Conservation (phyloP, 2,888 invertebrate genomes). For the Spicauda simplicius region DNA sequence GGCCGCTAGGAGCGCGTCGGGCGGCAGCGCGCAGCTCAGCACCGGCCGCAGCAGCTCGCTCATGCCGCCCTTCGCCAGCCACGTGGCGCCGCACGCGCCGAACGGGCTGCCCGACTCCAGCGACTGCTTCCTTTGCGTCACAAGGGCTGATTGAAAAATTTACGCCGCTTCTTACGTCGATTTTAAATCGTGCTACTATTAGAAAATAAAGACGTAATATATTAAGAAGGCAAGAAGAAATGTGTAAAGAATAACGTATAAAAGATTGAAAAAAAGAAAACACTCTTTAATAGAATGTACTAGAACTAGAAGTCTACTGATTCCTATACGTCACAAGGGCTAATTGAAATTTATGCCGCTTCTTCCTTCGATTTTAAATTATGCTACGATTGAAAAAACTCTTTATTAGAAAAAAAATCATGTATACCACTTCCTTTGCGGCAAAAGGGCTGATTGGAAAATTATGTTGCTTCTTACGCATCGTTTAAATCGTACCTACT, state of each 20-base stretch:
- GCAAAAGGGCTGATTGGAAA: too few species aligned
- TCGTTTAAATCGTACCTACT: too few species aligned
- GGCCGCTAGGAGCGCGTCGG: slow-evolving; percentile 93
- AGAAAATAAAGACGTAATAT: too few species aligned
- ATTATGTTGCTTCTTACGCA: too few species aligned
- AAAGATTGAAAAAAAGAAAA: too few species aligned
- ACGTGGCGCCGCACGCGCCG: slow-evolving; percentile 77
- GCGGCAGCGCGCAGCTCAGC: slow-evolving; percentile 83
- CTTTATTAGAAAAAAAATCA: too few species aligned
- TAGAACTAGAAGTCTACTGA: too few species aligned
- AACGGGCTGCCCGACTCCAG: slow-evolving; percentile 86
- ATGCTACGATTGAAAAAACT: background rate
- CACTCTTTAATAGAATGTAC: too few species aligned
- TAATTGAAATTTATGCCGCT: slow-evolving; percentile 57
- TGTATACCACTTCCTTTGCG: too few species aligned
- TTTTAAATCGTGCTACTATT: slow-evolving; percentile 4
- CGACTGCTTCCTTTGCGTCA: slow-evolving; percentile 86
- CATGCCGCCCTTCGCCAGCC: slow-evolving; percentile 73
- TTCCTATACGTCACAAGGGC: slow-evolving; percentile 79
- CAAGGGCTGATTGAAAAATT: slow-evolving; percentile 64
- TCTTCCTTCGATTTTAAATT: slow-evolving; percentile 25
- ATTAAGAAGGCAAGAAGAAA: too few species aligned
- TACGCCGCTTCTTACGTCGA: slow-evolving; percentile 39
- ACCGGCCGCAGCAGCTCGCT: slow-evolving; percentile 82
- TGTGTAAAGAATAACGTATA: too few species aligned